Evolutionary conservation across 30 jellyfish, hydroid and myxozoan species (phyloP), one percentile per base, ranked within the genome.

Genomic region (Nemopilema nomurai): DNA sequence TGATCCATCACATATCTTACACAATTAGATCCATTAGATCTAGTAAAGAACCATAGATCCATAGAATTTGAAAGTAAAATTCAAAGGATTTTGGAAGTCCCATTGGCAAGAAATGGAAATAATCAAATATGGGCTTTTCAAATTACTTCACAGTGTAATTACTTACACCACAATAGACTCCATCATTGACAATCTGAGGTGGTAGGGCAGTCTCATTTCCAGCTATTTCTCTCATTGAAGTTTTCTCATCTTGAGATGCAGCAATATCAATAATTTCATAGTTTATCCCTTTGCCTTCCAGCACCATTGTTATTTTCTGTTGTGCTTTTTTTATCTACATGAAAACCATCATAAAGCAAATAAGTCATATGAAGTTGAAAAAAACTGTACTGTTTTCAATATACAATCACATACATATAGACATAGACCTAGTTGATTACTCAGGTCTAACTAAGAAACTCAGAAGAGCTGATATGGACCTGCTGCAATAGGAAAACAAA

Each of bases 261-360:
- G 96, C 96, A 29, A 87, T 84, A 41, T 87, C 96, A n/a, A 87
- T 79, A 51, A 75, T 50, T 71, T 81, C 88, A 64, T 22, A 87
- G 26, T 41, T 28, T 25, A 87, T 87, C 18, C 72, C 81, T 63
- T 87, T 87, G 49, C 83, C 21, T 21, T 87, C 96, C 67, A 87
- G 41, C 22, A 87, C 53, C 96, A 87, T 87, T n/a, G 62, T 23
- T 30, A 87, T 87, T 32, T 62, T 78, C 87, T 79, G 96, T 41
- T 87, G 96, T 8, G 84, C 86, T 71, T 87, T 78, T 62, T 87
- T 87, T 77, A 87, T 79, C 96, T 87, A 76, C 52, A 32, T 20
- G 27, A 16, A 8, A 21, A 82, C n/a, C 24, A 63, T 63, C 20
- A 63, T 24, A 19, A 4, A 63, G 8, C 26, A 63, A 41, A 13